Evolutionary conservation across 1,140 invertebrate species (phyloP), one percentile per base, ranked within the genome.

Genomic region (Drosophila orena): DNA sequence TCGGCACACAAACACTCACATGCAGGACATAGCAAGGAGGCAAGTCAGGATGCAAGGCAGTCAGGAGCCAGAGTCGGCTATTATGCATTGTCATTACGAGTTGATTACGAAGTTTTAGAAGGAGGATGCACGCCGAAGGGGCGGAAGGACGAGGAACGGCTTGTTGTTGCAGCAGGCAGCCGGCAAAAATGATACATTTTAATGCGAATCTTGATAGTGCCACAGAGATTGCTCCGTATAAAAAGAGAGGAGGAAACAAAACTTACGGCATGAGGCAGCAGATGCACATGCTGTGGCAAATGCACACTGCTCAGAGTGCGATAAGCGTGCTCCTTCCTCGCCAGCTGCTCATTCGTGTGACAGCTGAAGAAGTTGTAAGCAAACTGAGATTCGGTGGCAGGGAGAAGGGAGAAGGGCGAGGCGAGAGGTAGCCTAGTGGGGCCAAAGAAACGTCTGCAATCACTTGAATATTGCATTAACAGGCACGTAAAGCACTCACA

Each of bases 391-490:
- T 17, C 38, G 44, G 46, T 27, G 44, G 35, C 22, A 30, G 20
- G 20, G 17, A 22, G 5, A 24, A 22, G 27, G 15, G 10, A 27
- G n/a, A 10, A 27, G 35, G 15, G 49, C 8, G 6, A 7, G 1
- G 44, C 1, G 24, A n/a, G 24, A 4, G 24, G 24, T 4, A 35
- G 49, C n/a, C 40, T 11, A 47, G 24, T 30, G 47, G 44, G 46
- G 50, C 46, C 53, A 58, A 70, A 65, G 68, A 70, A 77, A 72
- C 54, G 66, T 73, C 76, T 91, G 81, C 89, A 86, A 91, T 91
- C 85, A 91, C 90, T 91, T 91, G 90, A 91, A 91, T 91, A 91
- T 91, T 91, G 79, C 79, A 91, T 91, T 91, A 89, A 89, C 84
- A 89, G 85, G 80, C 84, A 88, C 84, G 84, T 88, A 88, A 89